Conservation (phyloP, 2,797 vertebrate species). For the Anisognathus igniventris region DNA sequence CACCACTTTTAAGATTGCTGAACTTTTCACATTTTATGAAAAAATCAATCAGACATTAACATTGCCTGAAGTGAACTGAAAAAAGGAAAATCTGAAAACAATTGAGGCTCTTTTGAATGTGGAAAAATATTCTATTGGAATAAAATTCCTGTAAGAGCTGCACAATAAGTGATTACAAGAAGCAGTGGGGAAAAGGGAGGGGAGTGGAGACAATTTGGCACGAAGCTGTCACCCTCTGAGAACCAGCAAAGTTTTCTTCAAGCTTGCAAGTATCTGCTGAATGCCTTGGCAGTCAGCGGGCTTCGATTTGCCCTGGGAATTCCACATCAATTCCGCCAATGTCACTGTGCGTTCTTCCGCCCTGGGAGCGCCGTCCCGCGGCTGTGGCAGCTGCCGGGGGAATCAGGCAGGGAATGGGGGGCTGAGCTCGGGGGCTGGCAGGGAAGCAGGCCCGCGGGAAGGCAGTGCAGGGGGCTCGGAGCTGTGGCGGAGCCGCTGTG, state of each 20-base stretch:
- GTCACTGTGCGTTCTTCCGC: not conserved
- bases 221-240: not conserved
- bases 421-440: fast-evolving
- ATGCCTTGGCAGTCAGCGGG: not conserved
- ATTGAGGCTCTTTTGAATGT: not conserved
- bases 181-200: not conserved
- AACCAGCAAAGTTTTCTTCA: not conserved
- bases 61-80: not conserved
- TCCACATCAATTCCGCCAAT: fast-evolving
- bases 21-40: not conserved
- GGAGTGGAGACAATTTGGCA: not conserved
- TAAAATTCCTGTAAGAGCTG: not conserved
- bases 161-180: not conserved
- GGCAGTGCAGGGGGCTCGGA: fast-evolving
- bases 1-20: not conserved
- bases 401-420: not conserved
- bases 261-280: not conserved
- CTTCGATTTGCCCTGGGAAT: not conserved
- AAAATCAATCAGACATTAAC: not conserved
- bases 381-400: not conserved
- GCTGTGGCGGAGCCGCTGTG: not conserved
- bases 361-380: not conserved
- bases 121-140: not conserved
- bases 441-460: fast-evolving
- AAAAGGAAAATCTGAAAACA: not conserved